Percentiles rank a stretch among this genome's conserved stretches.
Conservation (phyloP, 2,113 vertebrate species). For the Scatophagus argus region DNA sequence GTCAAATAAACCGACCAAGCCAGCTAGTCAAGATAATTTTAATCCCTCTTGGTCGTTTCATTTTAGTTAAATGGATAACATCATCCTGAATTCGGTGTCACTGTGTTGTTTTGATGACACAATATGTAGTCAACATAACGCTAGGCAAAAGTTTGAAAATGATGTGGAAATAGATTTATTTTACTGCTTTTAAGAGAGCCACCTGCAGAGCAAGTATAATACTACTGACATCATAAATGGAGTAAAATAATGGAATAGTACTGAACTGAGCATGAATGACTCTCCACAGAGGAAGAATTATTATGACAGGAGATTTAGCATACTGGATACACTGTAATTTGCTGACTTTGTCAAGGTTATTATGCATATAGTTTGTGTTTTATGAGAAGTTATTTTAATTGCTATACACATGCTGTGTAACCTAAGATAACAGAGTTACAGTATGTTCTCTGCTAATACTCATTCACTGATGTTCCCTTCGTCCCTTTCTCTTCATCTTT, state of each 20-base stretch:
- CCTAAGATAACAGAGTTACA: neutral
- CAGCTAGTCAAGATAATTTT: neutral
- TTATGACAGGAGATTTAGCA: neutral
- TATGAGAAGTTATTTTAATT: neutral
- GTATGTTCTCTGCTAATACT: neutral
- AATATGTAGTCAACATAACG: neutral
- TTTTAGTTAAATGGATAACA: neutral
- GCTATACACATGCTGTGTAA: neutral
- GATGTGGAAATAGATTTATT: neutral
- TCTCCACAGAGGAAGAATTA: neutral
- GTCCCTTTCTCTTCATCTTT: conserved; percentile 29
- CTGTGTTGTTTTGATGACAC: neutral
- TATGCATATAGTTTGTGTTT: neutral
- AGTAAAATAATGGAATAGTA: neutral
- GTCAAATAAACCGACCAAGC: neutral
- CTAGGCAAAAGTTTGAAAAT: no score
- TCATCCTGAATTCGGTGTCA: neutral
- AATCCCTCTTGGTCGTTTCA: neutral
- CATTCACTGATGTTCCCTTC: neutral
- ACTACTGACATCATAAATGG: neutral
- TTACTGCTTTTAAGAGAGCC: neutral
- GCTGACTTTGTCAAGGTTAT: neutral
- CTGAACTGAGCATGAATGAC: neutral
- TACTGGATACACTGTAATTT: neutral
- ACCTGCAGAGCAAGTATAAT: neutral